phyloP scores from a whole-genome alignment of 2,113 vertebrate species.

The Rhinoderma darwinii region DNA sequence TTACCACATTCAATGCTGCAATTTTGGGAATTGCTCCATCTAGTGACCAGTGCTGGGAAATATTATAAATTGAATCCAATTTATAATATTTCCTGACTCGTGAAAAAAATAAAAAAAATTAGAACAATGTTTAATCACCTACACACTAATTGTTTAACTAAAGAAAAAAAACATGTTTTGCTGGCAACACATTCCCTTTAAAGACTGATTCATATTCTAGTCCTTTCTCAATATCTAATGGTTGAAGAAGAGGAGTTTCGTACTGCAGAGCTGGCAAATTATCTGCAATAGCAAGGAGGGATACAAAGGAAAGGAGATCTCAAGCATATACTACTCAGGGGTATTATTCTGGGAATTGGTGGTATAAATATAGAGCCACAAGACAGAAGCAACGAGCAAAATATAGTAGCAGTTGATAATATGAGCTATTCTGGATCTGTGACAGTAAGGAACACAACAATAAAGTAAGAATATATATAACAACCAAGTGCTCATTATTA shows the following conservation, averaged over 20 bases:
- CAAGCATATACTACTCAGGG: conserved; percentile 1
- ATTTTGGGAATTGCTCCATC: too few species aligned
- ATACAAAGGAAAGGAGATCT: neutral
- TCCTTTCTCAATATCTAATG: neutral
- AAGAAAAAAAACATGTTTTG: too few species aligned
- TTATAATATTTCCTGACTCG: too few species aligned
- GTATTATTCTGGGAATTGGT: neutral
- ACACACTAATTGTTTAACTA: too few species aligned
- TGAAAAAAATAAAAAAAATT: too few species aligned
- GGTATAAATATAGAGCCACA: neutral
- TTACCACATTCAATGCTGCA: too few species aligned
- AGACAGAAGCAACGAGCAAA: neutral
- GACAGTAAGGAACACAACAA: neutral
- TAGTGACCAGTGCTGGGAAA: too few species aligned
- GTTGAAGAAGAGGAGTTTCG: neutral
- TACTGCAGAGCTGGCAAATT: neutral
- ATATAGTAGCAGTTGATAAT: neutral
- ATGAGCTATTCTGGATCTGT: neutral
- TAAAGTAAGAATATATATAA: neutral
- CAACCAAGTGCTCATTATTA: neutral
- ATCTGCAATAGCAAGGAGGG: neutral
- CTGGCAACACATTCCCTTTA: too few species aligned
- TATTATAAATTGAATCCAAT: too few species aligned
- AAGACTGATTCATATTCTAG: neutral
- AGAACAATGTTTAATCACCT: too few species aligned